A percentile compares a stretch with the other conserved stretches of the same genome.
Conservation (phyloP, 2,888 invertebrate genomes). For the Noctuana brunneofusca region DNA sequence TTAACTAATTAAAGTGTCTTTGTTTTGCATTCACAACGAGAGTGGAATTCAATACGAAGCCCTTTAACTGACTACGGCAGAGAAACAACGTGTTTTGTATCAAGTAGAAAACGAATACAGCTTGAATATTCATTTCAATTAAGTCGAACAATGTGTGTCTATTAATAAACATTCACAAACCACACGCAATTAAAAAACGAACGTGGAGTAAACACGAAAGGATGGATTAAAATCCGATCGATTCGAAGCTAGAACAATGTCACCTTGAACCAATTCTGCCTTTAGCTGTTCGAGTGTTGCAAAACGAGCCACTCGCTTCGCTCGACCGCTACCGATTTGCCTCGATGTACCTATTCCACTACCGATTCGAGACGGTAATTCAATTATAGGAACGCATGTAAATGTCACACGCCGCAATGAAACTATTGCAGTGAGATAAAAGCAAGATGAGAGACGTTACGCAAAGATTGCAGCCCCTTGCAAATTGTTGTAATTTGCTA, state of each 20-base stretch:
- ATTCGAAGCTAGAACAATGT: slow-evolving; percentile 48
- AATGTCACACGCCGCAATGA: slow-evolving; percentile 70
- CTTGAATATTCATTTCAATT: slow-evolving; percentile 30
- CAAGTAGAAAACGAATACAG: slow-evolving; percentile 24
- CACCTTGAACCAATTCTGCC: slow-evolving; percentile 64
- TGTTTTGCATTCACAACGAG: slow-evolving; percentile 28
- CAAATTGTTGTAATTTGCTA: slow-evolving; percentile 44
- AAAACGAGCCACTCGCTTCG: slow-evolving; percentile 33
- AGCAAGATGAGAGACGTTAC: slow-evolving; percentile 46
- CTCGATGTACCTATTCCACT: slow-evolving; percentile 45
- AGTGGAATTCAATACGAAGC: slow-evolving; percentile 21
- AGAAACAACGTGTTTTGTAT: slow-evolving; percentile 27
- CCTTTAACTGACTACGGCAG: slow-evolving; percentile 22
- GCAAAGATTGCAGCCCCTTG: slow-evolving; percentile 45
- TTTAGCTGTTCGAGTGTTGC: slow-evolving; percentile 36
- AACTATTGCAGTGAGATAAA: slow-evolving; percentile 46
- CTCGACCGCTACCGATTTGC: slow-evolving; percentile 35
- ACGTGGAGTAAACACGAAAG: slow-evolving; percentile 42
- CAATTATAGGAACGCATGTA: slow-evolving; percentile 72
- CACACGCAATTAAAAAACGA: slow-evolving; percentile 38
- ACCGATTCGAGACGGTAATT: slow-evolving; percentile 66
- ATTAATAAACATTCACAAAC: slow-evolving; percentile 38
- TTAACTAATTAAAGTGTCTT: slow-evolving; percentile 33
- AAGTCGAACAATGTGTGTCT: slow-evolving; percentile 8
- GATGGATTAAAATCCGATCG: slow-evolving; percentile 49